phyloP scores from a whole-genome alignment of 2,113 vertebrate species.

The Aptenodytes forsteri region DNA sequence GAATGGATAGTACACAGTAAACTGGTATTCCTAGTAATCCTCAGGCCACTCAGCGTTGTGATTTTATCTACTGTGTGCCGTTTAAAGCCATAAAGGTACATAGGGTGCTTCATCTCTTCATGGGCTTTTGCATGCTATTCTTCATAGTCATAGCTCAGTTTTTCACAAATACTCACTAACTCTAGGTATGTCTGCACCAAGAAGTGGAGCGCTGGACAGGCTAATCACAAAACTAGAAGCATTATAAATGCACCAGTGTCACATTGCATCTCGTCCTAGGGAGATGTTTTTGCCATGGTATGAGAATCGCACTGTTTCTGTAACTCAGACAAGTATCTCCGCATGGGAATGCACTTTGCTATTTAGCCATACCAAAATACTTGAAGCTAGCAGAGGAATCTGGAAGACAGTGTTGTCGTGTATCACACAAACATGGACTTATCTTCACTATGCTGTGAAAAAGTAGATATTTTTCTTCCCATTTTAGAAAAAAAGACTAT shows the following conservation, averaged over 20 bases:
- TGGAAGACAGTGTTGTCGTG: not conserved
- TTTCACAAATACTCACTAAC: not conserved
- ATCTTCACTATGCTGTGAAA: not conserved
- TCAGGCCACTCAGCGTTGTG: rapidly evolving
- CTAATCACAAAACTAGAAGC: not conserved
- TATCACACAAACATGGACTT: not conserved
- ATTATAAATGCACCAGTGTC: not conserved
- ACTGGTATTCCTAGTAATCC: not conserved
- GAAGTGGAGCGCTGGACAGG: not conserved
- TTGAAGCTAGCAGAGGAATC: not conserved
- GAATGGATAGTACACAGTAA: not conserved
- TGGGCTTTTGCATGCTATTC: not conserved
- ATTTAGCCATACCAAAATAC: not conserved
- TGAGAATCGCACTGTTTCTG: not conserved
- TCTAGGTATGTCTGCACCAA: not conserved
- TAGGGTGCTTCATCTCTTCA: not conserved
- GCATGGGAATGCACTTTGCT: not conserved
- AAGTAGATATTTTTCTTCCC: not conserved
- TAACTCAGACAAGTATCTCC: not conserved
- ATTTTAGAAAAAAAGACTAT: not conserved
- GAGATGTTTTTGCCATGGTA: not conserved
- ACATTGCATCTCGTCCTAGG: not conserved
- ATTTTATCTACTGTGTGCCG: not conserved
- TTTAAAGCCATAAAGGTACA: not conserved
- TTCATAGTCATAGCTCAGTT: not conserved